These are phyloP conservation scores for Euplagia quadripunctaria DNA, from an alignment of 2,888 invertebrate species.

Conservation along the genomic window DNA sequence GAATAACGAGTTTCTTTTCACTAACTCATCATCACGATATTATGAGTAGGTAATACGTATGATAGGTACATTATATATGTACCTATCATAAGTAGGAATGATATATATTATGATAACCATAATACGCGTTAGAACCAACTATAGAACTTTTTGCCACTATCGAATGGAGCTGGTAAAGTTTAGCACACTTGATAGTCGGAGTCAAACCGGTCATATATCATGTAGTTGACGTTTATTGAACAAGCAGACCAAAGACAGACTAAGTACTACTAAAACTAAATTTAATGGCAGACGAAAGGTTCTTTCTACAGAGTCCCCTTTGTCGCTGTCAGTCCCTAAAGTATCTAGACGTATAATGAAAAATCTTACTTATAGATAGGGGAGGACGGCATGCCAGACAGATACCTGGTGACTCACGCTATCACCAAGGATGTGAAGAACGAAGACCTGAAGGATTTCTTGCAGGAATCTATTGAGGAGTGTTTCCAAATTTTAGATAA, in stretches of 20 bases:
- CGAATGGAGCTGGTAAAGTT: too few relatives aligned
- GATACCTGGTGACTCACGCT: conserved; percentile 87
- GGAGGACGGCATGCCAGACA: conserved; percentile 89
- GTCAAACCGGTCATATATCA: too few relatives aligned
- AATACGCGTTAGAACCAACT: too few relatives aligned
- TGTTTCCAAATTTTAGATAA: conserved; percentile 90
- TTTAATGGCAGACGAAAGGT: background rate
- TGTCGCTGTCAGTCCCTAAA: background rate
- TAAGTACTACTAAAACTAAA: background rate
- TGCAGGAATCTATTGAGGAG: conserved; percentile 90
- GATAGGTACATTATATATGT: too few relatives aligned
- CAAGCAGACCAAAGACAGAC: background rate
- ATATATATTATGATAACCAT: too few relatives aligned
- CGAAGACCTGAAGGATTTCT: conserved; percentile 89
- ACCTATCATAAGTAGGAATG: too few relatives aligned
- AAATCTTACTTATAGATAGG: conserved; percentile 78
- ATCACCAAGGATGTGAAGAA: conserved; percentile 89
- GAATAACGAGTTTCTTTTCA: background rate
- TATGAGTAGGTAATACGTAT: too few relatives aligned
- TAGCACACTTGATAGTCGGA: too few relatives aligned
- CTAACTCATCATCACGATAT: background rate
- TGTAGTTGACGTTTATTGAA: background rate
- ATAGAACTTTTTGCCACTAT: too few relatives aligned
- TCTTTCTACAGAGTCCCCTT: background rate
- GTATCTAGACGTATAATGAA: conserved; percentile 4